These are phyloP conservation scores for Herpailurus yagouaroundi DNA, from an alignment of 2,113 vertebrate species.

Conservation along the genomic window DNA sequence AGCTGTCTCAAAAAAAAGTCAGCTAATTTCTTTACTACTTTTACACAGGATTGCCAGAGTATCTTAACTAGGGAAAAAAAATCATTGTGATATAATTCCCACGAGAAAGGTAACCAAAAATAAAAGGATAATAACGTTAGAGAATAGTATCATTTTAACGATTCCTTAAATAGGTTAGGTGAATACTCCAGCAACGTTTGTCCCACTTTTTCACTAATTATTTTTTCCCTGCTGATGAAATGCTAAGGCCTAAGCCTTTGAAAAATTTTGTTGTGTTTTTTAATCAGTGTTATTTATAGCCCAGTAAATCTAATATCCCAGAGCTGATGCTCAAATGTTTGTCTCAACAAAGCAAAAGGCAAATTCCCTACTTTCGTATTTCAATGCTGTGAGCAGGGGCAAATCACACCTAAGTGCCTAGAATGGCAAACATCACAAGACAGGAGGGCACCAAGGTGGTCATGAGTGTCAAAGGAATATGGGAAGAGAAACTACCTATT, in stretches of 20 bases:
- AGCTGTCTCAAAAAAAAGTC: not conserved
- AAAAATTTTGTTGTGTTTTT: slow-evolving; percentile 54
- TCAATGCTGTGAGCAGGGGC: not conserved
- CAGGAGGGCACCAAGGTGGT: too few relatives aligned
- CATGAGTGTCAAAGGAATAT: not conserved
- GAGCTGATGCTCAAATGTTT: slow-evolving; percentile 16
- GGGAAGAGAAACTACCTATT: not conserved
- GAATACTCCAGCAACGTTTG: slow-evolving; percentile 22
- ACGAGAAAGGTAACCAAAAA: slow-evolving; percentile 15
- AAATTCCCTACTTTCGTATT: not conserved
- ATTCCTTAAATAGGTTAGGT: slow-evolving; percentile 49
- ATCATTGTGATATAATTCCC: not conserved
- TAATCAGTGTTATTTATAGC: slow-evolving; percentile 58
- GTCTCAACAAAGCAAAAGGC: not conserved
- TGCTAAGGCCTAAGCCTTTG: not conserved
- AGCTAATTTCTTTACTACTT: not conserved
- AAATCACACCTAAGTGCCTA: too few relatives aligned
- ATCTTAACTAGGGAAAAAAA: not conserved
- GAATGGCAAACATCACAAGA: not conserved
- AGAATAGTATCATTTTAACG: not conserved
- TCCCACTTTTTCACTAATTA: slow-evolving; percentile 60
- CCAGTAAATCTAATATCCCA: slow-evolving; percentile 34
- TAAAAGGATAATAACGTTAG: slow-evolving; percentile 13
- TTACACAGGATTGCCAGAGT: slow-evolving; percentile 34
- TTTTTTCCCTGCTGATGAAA: slow-evolving; percentile 61